Evolutionary conservation across 2,888 invertebrate species (phyloP).

Genomic region (Physocephala rufipes): DNA sequence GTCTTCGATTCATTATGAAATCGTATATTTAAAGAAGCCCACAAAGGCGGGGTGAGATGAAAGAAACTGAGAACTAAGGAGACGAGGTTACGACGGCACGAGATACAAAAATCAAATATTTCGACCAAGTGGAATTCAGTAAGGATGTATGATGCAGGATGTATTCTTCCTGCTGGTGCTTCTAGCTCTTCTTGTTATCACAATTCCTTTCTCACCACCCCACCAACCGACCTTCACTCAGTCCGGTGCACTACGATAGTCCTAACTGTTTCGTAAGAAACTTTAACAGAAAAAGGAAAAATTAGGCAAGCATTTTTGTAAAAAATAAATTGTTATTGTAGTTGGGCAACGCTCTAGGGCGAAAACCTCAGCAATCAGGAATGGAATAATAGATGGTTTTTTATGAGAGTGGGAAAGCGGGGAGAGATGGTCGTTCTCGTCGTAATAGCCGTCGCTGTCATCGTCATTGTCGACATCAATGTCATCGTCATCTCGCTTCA

Average conservation of each 20-base stretch:
- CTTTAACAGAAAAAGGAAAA: not conserved
- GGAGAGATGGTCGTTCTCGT: no score
- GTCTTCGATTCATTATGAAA: not conserved
- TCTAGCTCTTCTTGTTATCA: no score
- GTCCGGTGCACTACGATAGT: no score
- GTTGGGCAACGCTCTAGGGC: not conserved
- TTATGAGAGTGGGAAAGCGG: no score
- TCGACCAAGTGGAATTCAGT: not conserved
- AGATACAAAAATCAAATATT: constrained; percentile 22
- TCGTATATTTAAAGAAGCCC: no score
- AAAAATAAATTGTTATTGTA: not conserved
- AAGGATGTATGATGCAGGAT: not conserved
- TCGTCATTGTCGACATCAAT: not conserved
- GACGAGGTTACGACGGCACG: constrained; percentile 7
- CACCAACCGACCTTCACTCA: no score
- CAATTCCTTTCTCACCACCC: no score
- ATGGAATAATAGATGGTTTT: no score
- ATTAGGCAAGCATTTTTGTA: not conserved
- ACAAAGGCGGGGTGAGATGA: not conserved
- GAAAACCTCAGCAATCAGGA: not conserved
- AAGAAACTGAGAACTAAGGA: not conserved
- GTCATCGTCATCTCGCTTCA: no score
- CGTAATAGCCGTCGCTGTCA: not conserved
- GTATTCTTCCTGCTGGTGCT: not conserved
- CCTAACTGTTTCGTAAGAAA: no score